These are phyloP conservation scores for Hypomecis atomaria DNA, from an alignment of 2,888 invertebrate genomes.

Conservation along the genomic window DNA sequence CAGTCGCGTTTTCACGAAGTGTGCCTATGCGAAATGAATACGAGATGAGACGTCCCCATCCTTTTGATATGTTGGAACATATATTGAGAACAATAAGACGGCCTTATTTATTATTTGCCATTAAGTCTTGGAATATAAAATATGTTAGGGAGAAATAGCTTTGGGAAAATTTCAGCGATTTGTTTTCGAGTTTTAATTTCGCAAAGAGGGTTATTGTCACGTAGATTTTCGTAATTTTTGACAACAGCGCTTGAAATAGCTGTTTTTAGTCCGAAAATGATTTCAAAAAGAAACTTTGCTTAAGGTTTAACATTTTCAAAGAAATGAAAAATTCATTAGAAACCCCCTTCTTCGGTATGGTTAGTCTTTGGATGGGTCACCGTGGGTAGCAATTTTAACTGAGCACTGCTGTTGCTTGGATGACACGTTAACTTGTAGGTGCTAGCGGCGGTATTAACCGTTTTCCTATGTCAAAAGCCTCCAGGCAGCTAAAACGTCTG, in stretches of 20 bases:
- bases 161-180: constrained; percentile 11
- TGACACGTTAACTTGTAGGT: too few relatives aligned
- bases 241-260: not conserved
- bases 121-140: constrained; percentile 45
- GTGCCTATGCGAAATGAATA: constrained; percentile 68
- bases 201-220: constrained; percentile 8
- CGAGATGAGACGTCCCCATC: constrained; percentile 64
- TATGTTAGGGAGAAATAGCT: constrained; percentile 12
- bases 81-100: constrained; percentile 57
- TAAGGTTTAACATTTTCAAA: too few relatives aligned
- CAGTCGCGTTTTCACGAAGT: constrained; percentile 70
- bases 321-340: too few relatives aligned
- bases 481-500: too few relatives aligned
- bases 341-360: too few relatives aligned
- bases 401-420: too few relatives aligned
- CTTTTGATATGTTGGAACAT: constrained; percentile 54
- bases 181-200: constrained; percentile 21
- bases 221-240: constrained; percentile 7
- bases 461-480: too few relatives aligned
- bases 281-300: too few relatives aligned
- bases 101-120: constrained; percentile 66
- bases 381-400: too few relatives aligned
- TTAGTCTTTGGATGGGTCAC: too few relatives aligned
- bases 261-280: too few relatives aligned
- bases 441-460: too few relatives aligned